A percentile compares a stretch with the other conserved stretches of the same genome.
These are phyloP conservation scores for Lasioglossum leucozonium DNA, from an alignment of 2,888 invertebrate species.

Conservation along the genomic window DNA sequence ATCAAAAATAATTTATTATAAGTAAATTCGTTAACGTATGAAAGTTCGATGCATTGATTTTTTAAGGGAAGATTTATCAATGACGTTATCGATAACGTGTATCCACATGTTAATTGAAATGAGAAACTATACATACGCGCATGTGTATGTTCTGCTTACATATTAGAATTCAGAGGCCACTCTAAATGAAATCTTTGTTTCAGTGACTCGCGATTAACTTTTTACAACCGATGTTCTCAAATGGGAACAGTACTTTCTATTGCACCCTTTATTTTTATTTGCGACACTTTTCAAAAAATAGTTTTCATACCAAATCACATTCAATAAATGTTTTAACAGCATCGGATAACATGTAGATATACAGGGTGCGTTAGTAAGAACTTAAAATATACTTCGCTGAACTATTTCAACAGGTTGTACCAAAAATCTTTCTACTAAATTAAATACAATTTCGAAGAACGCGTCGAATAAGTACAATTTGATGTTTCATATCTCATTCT, in stretches of 20 bases:
- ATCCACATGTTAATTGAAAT: background rate
- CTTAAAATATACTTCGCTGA: no score
- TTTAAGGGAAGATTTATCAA: background rate
- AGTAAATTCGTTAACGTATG: background rate
- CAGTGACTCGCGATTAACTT: background rate
- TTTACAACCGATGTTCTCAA: background rate
- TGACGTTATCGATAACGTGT: background rate
- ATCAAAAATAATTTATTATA: background rate
- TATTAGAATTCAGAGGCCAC: background rate
- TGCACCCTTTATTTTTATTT: background rate
- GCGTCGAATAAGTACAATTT: background rate
- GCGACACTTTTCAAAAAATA: background rate
- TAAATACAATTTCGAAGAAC: background rate
- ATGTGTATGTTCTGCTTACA: background rate
- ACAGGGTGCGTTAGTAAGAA: no score
- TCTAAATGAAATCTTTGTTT: background rate
- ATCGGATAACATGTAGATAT: background rate
- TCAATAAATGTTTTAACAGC: background rate
- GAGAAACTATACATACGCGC: background rate
- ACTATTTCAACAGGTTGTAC: no score
- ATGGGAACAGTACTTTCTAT: background rate
- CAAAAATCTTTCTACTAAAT: no score
- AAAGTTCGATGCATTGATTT: background rate
- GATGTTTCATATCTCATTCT: background rate
- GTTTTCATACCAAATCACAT: background rate